These are phyloP conservation scores for Rotaria macrura DNA, from an alignment of 2,888 invertebrate species.

Conservation along the genomic window DNA sequence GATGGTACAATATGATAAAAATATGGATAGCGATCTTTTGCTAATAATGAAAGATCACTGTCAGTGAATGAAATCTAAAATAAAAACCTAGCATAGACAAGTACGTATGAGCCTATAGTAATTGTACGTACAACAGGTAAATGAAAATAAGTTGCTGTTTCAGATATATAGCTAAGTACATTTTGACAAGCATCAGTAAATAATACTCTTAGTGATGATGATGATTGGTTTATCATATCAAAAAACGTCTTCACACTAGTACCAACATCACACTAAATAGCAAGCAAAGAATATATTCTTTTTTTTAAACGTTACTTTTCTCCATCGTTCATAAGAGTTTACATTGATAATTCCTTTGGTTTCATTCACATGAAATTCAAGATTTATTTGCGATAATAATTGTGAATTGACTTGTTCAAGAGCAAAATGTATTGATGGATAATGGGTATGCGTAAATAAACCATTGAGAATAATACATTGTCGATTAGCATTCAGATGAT, in stretches of 20 bases:
- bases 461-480: not conserved
- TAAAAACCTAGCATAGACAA: not conserved
- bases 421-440: not conserved
- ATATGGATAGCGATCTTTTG: conserved; percentile 65
- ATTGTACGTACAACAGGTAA: conserved; percentile 26
- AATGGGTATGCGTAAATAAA: not conserved
- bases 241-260: not conserved
- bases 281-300: not conserved
- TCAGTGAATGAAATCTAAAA: conserved; percentile 81
- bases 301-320: no score
- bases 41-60: conserved; percentile 81
- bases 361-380: not conserved
- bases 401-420: not conserved
- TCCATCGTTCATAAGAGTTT: no score
- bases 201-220: not conserved
- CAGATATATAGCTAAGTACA: conserved; percentile 16
- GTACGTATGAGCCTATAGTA: not conserved
- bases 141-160: conserved; percentile 31
- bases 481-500: not conserved
- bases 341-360: not conserved
- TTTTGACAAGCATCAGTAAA: not conserved
- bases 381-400: not conserved
- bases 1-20: conserved; percentile 92
- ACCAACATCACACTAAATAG: not conserved
- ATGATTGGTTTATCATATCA: not conserved